Evolutionary conservation across 2,797 vertebrate species (phyloP), one percentile per base, ranked within the genome.

Genomic region (Argya squamiceps): DNA sequence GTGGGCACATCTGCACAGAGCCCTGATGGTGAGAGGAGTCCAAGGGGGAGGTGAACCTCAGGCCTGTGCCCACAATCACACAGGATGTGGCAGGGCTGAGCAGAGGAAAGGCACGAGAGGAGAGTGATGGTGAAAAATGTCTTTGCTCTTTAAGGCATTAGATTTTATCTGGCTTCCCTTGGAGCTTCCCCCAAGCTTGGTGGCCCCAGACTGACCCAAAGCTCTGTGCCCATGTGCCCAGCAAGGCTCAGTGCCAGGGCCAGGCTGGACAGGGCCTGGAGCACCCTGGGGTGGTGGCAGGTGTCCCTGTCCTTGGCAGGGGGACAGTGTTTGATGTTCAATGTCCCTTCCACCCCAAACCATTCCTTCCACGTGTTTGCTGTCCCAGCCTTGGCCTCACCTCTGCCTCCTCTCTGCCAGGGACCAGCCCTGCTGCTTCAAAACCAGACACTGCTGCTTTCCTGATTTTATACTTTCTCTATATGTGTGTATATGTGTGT

Each of bases 171-270:
- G 37, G 36, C 21, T 56, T 65, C 41, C 2, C 27, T 11, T 32
- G 62, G 69, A 24, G 27, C 19, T 59, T 30, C 64, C 49, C 34
- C 62, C 0, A 14, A 55, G 44, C 68, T 58, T 41, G 8, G 37
- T 2, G 9, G 37, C 32, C 65, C 44, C 50, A 30, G 29, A 1
- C 15, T 11, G 52, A 9, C 5, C 52, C 46, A 11, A 4, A 43
- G n/a, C 15, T 23, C 18, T 9, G 16, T 19, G 70, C 23, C 34
- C 4, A 0, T 6, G 55, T 32, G 22, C 16, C 22, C 5, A 11
- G 58, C 3, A 0, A 19, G 19, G 2, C 47, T 23, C 19, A 5
- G 0, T 0, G 6, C 0, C 62, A 36, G 8, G 30, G 34, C 18
- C 52, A n/a, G 37, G 32, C 0, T 56, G 23, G 52, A 24, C 1